Percentiles rank a stretch among this genome's conserved stretches.
Evolutionary conservation across 92 coral and sea anemone species (phyloP).

Genomic region (Zoanthus sansibaricus): DNA sequence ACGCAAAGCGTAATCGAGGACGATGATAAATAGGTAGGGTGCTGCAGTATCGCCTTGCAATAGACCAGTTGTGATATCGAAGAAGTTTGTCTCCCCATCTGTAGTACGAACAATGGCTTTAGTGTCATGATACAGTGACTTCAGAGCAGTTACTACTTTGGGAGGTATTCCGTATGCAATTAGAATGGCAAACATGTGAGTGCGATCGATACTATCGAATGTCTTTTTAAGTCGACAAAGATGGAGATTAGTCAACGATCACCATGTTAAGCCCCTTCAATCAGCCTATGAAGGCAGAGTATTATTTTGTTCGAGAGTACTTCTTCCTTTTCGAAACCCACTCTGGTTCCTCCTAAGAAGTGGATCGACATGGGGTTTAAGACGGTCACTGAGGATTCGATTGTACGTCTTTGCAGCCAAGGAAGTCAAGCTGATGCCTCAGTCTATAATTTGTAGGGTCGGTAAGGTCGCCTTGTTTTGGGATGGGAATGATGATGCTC

Average conservation of each 20-base stretch:
- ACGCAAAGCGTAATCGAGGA: too few relatives aligned
- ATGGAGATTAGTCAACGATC: not conserved
- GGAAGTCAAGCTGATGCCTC: conserved; percentile 8
- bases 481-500: conserved; percentile 20
- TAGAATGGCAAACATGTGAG: not conserved
- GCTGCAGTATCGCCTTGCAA: too few relatives aligned
- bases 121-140: not conserved
- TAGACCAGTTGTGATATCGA: not conserved
- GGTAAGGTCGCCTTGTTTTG: conserved; percentile 19
- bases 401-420: conserved; percentile 16
- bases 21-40: too few relatives aligned
- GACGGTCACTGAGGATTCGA: not conserved
- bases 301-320: conserved; percentile 5
- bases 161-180: not conserved
- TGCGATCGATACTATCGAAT: not conserved
- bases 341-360: not conserved
- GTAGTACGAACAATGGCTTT: not conserved
- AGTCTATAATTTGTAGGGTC: conserved; percentile 15
- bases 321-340: conserved; percentile 8
- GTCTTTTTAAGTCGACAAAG: not conserved
- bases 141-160: not conserved
- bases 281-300: not conserved
- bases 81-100: not conserved
- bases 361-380: conserved; percentile 18
- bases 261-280: not conserved